phyloP scores from a whole-genome alignment of 2,888 invertebrate genomes.

The Graphium colonna region DNA sequence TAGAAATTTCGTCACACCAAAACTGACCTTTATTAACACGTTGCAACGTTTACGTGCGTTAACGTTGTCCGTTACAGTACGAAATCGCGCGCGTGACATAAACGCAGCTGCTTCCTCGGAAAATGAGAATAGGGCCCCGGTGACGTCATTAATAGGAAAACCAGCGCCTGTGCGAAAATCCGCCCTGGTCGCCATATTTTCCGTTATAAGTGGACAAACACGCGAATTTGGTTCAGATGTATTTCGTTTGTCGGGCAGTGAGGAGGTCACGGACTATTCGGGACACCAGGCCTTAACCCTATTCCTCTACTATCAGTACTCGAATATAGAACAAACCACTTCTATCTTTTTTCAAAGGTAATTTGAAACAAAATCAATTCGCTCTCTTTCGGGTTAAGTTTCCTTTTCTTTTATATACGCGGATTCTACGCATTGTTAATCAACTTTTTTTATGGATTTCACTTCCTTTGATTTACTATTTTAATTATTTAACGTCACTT shows the following conservation, averaged over 20 bases:
- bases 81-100: conserved; percentile 11
- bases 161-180: conserved; percentile 15
- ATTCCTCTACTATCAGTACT: background rate
- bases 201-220: conserved; percentile 20
- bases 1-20: no score
- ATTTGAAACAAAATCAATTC: background rate
- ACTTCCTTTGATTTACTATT: no score
- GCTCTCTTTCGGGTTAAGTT: no score
- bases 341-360: conserved; percentile 5
- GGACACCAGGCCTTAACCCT: background rate
- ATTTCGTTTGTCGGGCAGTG: conserved; percentile 11
- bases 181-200: conserved; percentile 8
- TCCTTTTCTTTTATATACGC: no score
- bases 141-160: conserved; percentile 20
- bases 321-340: conserved; percentile 2
- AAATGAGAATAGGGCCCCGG: background rate
- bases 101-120: conserved; percentile 15
- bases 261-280: conserved; percentile 14
- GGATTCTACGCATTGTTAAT: no score
- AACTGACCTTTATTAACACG: background rate
- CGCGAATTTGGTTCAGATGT: conserved; percentile 21
- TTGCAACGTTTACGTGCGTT: background rate
- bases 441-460: no score
- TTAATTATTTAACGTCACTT: no score
- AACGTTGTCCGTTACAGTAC: background rate